Evolutionary conservation across 2,797 vertebrate species (phyloP), one percentile per base, ranked within the genome.

Genomic region (Macroramphosus scolopax): DNA sequence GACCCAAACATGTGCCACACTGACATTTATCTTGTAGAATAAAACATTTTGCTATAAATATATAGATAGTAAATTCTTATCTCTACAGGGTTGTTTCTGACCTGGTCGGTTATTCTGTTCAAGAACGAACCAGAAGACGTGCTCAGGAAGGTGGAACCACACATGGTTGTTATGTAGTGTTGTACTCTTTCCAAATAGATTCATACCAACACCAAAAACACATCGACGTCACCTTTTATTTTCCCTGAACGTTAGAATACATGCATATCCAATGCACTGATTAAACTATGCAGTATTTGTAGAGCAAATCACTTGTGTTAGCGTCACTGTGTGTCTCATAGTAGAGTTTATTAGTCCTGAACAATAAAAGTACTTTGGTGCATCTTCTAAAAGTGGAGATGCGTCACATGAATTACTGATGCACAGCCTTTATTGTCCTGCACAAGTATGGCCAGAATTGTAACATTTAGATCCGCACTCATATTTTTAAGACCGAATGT

Each of bases 271-370:
- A 78, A 86, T 85, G 83, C 88, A 88, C 85, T 90, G 81, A 86
- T 81, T 58, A 79, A 86, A 90, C 90, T 92, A 92, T 92, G 91
- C 91, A 92, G 87, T 90, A 89, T 89, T 88, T 84, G 69, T 87
- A 72, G 72, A 77, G 75, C 53, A 56, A 62, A 72, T 65, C 44
- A 29, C 68, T 80, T 82, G 56, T 68, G 68, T 69, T 37, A 75
- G 61, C 82, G 75, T 47, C 44, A 20, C 65, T 45, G 31, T 40
- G 39, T 72, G 34, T 75, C 58, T 62, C 26, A 40, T 30, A 43
- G 36, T 55, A 36, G 42, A 46, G 57, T 77, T 61, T 71, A 40
- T 56, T 39, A 43, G 45, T 54, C 35, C 38, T 41, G 33, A 72
- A 73, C 38, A 76, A 67, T 68, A 75, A 67, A 77, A 48, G 41